A percentile compares a stretch with the other conserved stretches of the same genome.
phyloP scores from a whole-genome alignment of 64 coral and sea anemone species.

The Pachyseris speciosa region DNA sequence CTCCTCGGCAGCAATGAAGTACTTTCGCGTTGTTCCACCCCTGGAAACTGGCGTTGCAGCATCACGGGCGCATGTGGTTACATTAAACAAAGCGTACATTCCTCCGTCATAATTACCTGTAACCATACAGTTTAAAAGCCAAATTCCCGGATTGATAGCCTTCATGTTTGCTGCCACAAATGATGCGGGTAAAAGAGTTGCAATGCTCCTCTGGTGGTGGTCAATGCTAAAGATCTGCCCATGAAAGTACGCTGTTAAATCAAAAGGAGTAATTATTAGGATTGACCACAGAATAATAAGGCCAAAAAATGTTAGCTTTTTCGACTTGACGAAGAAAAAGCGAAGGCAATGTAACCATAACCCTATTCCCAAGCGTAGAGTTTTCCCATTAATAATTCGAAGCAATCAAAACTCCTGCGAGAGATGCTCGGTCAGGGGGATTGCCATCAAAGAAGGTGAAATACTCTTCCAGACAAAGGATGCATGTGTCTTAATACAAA shows the following conservation, averaged over 20 bases:
- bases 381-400: too few relatives aligned
- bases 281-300: neutral
- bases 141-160: conserved; percentile 83
- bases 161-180: conserved; percentile 86
- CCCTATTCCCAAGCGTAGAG: too few relatives aligned
- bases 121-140: conserved; percentile 89
- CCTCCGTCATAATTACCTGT: conserved; percentile 63
- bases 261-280: neutral
- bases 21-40: conserved; percentile 67
- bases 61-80: conserved; percentile 49
- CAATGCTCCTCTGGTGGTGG: conserved; percentile 68
- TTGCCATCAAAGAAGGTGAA: too few relatives aligned
- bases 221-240: conserved; percentile 80
- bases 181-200: conserved; percentile 71
- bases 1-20: conserved; percentile 90
- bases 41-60: neutral
- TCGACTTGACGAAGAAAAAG: too few relatives aligned
- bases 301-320: too few relatives aligned
- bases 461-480: too few relatives aligned
- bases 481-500: too few relatives aligned
- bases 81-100: conserved; percentile 88
- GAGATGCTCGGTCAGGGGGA: too few relatives aligned
- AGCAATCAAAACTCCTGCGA: too few relatives aligned
- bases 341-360: too few relatives aligned
- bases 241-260: conserved; percentile 77